Base-by-base conservation (phyloP, 1,140 invertebrate genomes). In the Megalonaias nervosa region DNA sequence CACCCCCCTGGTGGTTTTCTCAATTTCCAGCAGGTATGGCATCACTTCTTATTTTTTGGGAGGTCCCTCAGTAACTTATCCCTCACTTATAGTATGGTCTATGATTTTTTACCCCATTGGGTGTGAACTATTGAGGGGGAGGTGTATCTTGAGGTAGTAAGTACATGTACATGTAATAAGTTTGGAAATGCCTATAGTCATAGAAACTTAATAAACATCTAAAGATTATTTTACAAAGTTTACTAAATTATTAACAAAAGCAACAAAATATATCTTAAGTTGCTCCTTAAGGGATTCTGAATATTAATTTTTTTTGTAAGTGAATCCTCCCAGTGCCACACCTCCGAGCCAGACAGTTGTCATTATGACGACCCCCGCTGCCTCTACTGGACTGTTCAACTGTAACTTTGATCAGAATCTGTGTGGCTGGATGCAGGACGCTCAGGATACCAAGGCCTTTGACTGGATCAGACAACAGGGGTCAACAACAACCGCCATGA, bases 351-450 rank as follows among this genome's bases (percentile, higher is more conserved):
- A 78, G 17, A 62, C 77, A 9, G 75, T 77, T 6, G 59, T 75
- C 14, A 78, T 77, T 11, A 64, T 62, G 14, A 26, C 66, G 16
- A 78, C 69, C 21, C 55, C 77, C 15, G 72, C 75, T 14, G 38
- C 73, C 21, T 31, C 67, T 21, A 71, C 80, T 6, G 81, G 83
- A 9, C 61, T 78, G n/a, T 79, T 85, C 55, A 84, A 87, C 71
- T 88, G 87, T 81, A 74, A 75, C 64, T 86, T 89, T 71, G 75
- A 87, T 16, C 66, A 67, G 16, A 75, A 76, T 64, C 58, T 85
- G 5, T 90, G 87, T 81, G 84, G 84, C 11, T 87, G 85, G 85
- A 84, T 17, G n/a, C 84, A 87, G 64, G 80, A 82, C 38, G 73
- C 66, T 9, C 82, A 67, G 11, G 83, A 84, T 59, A 31, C 81